Evolutionary conservation across 2,113 vertebrate genomes (phyloP), one percentile per base, ranked within the genome.

Genomic region (Phainopepla nitens): DNA sequence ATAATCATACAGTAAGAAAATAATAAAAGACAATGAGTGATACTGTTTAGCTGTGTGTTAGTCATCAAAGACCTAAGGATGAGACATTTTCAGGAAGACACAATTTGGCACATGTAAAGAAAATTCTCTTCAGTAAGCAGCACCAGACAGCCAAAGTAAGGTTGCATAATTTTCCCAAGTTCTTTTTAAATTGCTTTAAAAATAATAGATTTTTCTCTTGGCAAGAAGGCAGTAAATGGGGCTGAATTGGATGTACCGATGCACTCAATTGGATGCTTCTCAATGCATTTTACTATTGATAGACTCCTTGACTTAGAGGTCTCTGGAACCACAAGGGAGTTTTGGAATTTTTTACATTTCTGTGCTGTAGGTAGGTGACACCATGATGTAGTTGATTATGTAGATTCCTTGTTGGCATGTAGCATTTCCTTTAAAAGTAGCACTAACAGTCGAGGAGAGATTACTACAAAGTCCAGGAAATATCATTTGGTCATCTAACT

Each of bases 381-480:
- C n/a, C 16, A 19, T 61, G 50, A 54, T 2, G 0, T 54, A 69
- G 35, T n/a, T 72, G 29, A 42, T 56, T 35, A 51, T 68, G 42
- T 22, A 83, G 49, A 27, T 80, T 91, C 76, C 86, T 13, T 58
- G 22, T 71, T 92, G 82, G 22, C 51, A 42, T 75, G 13, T 28
- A 78, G 29, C 24, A 23, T 93, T 89, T 84, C 44, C 41, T 75
- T 86, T 89, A 71, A 78, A 66, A 84, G 39, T 15, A 51, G 29
- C 27, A 23, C 54, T 60, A 22, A 19, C 27, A 78, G 64, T 71
- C 14, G 14, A 77, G 36, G 47, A 70, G 24, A 91, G 49, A 56
- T 90, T 95, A 61, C 49, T 62, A 5, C 60, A 87, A 93, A 90
- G 82, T 78, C 76, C 76, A 76, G 92, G 76, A 96, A 92, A 78